These are phyloP conservation scores for Corvus moneduloides DNA, from an alignment of 2,113 vertebrate genomes.

Conservation along the genomic window DNA sequence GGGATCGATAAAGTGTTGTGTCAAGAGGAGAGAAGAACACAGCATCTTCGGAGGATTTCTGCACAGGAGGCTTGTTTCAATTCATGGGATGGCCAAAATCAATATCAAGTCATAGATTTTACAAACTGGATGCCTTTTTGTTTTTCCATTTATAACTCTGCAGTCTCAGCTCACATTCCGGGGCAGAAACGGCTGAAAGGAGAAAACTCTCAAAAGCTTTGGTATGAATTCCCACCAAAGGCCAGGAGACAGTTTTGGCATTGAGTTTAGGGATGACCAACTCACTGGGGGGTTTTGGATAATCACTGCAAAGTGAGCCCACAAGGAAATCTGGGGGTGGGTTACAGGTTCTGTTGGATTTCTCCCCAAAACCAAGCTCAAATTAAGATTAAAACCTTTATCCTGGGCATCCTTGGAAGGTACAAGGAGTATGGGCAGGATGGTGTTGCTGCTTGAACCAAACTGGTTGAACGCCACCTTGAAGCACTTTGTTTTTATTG, in stretches of 20 bases:
- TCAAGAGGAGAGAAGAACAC: not conserved
- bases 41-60: not conserved
- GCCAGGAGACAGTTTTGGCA: not conserved
- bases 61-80: not conserved
- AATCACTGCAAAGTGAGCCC: not conserved
- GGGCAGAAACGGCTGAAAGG: not conserved
- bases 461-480: not conserved
- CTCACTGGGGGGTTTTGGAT: not conserved
- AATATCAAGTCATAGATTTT: not conserved
- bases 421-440: not conserved
- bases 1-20: not conserved
- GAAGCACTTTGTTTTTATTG: not conserved
- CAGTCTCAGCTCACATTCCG: not conserved
- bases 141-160: not conserved
- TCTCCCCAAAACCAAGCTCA: not conserved
- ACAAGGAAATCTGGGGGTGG: not conserved
- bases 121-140: constrained; percentile 21
- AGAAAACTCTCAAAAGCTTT: not conserved
- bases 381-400: not conserved
- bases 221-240: not conserved
- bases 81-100: constrained; percentile 13
- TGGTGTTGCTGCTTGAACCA: not conserved
- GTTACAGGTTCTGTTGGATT: not conserved
- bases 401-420: not conserved
- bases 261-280: not conserved